Evolutionary conservation across 2,888 invertebrate species (phyloP), one percentile per base, ranked within the genome.

Genomic region (Cryptocephalus moraei): DNA sequence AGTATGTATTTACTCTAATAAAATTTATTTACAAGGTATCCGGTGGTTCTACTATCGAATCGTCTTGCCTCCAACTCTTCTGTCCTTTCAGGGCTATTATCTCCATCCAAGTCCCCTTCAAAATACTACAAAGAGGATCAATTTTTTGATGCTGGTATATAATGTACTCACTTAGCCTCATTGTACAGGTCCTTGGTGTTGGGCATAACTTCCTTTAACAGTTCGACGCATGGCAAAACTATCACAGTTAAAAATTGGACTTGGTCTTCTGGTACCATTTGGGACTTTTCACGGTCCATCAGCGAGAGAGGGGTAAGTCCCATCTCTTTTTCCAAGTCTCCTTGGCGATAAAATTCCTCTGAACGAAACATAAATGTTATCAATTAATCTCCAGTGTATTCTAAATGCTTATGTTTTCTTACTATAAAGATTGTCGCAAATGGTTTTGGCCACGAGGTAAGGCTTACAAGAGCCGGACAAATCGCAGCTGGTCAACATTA

Each of bases 181-280:
- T 71, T 72, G 12, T 68, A 72, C 8, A 80, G 68, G n/a, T 67
- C 67, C 32, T 56, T 57, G 8, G 77, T 77, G 60, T 77, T 77
- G 1, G 79, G 77, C 50, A 81, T 68, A 36, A 78, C 54, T 46
- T 64, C 67, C 60, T 73, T 72, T 56, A 80, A 64, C 55, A 80
- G 64, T 58, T 77, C 66, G 13, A 75, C 67, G 49, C 79, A 79
- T 1, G 80, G 80, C 57, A 80, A 62, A 51, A 79, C 77, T 43
- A 81, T 75, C 33, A 79, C 75, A 0, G 36, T 8, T 13, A 80
- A 65, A 68, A 81, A 81, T 63, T 80, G 76, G 12, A 79, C 75
- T 71, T 82, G 81, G 55, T 80, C 80, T 22, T 78, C 76, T 0
- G 81, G 80, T 60, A 80, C 76, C 62, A 74, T 73, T 50, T 71